A percentile compares a stretch with the other conserved stretches of the same genome.
phyloP scores from a whole-genome alignment of 2,797 vertebrate species.

The Labroides dimidiatus region DNA sequence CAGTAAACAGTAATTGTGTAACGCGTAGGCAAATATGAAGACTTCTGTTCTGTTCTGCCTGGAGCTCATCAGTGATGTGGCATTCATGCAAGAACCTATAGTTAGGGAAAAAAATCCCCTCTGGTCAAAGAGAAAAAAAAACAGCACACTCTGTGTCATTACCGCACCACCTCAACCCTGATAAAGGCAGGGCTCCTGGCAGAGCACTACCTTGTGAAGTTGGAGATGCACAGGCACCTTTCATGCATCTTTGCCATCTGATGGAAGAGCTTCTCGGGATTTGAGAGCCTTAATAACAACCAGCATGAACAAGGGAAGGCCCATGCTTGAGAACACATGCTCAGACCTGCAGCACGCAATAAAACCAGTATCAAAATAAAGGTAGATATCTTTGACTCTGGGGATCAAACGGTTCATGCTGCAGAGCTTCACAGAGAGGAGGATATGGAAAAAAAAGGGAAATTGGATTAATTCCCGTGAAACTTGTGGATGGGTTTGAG shows the following conservation, averaged over 20 bases:
- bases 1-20: conserved; percentile 33
- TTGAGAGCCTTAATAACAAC: conserved; percentile 22
- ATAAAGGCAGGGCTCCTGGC: conserved; percentile 15
- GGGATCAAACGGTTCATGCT: conserved; percentile 10
- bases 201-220: neutral
- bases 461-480: conserved; percentile 5
- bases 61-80: conserved; percentile 30
- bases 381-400: neutral
- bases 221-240: conserved; percentile 16
- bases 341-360: neutral
- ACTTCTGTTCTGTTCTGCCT: conserved; percentile 16
- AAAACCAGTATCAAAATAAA: conserved; percentile 9
- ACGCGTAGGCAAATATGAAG: conserved; percentile 31
- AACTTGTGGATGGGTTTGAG: conserved; percentile 3
- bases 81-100: conserved; percentile 11
- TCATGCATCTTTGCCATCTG: conserved; percentile 21
- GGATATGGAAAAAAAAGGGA: neutral
- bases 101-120: conserved; percentile 8
- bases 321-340: conserved; percentile 2
- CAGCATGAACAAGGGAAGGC: neutral
- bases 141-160: conserved; percentile 6
- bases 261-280: conserved; percentile 22
- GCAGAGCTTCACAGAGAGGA: neutral
- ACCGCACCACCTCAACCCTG: conserved; percentile 8
- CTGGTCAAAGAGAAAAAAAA: conserved; percentile 26